Base-by-base conservation (phyloP, 2,113 vertebrate genomes). In the Megaceryle torquata region DNA sequence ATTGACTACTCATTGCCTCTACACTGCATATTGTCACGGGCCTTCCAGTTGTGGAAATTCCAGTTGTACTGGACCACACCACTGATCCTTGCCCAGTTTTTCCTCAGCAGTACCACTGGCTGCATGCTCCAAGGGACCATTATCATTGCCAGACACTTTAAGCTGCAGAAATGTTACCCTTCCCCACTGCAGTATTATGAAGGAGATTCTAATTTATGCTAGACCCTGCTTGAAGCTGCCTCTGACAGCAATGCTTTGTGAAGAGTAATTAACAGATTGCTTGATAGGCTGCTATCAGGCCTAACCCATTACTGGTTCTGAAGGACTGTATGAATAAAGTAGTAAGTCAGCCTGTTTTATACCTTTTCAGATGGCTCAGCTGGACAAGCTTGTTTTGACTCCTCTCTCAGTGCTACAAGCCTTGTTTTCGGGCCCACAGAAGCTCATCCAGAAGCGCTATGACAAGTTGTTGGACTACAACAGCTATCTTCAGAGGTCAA, bases 361-460 rank as follows among this genome's bases (percentile, higher is more conserved):
- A 68, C 59, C 46, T 93, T 86, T 91, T 13, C 96, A 99, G 99
- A 98, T 97, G 93, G 96, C 97, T 70, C 97, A 96, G 39, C 72
- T 99, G 94, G 98, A 99, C 95, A 98, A 88, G 70, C 91, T 98
- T 85, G 98, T 99, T 71, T 94, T 99, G 92, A 94, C 41, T 16
- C 99, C 99, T 2, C 98, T 99, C 75, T 97, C 97, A 21, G 96
- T 97, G 10, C 98, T 99, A 51, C 98, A 99, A 77, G 96, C 98
- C 95, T 98, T 99, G 91, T 99, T 99, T 91, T 93, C 98, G 1
- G 98, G 98, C 33, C 99, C 99, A 8, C 99, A 99, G 97, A 99
- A 99, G 96, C 99, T 99, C 86, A 99, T 99, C 93, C 99, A 99
- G 97, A 99, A 99, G 93, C 99, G 99, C 65, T 99, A 99, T 9